Conservation (phyloP, 2,113 vertebrate species). For the Garra rufa region DNA sequence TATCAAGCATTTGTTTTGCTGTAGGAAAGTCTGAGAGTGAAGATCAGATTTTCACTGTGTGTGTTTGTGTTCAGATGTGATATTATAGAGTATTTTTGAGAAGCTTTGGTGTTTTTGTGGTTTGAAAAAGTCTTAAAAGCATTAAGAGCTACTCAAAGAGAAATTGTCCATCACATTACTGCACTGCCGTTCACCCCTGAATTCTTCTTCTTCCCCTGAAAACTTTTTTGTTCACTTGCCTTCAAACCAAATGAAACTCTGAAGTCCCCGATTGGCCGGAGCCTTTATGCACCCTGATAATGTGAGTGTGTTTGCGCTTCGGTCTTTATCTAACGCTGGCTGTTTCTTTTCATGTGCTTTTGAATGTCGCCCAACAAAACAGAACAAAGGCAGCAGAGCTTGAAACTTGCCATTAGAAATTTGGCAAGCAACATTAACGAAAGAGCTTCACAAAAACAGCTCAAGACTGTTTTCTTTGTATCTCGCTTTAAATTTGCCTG, state of each 20-base stretch:
- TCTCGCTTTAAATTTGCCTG: neutral
- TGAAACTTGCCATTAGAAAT: neutral
- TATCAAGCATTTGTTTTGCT: neutral
- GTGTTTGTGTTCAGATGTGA: neutral
- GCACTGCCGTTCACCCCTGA: neutral
- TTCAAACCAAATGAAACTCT: neutral
- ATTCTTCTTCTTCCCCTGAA: neutral
- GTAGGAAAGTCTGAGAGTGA: neutral
- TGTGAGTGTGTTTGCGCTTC: neutral
- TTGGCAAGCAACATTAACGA: neutral
- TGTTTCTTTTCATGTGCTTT: constrained; percentile 27
- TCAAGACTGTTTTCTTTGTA: neutral
- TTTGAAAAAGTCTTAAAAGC: neutral
- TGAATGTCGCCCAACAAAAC: neutral
- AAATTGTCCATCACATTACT: neutral
- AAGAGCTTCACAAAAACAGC: constrained; percentile 10
- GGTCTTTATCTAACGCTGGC: neutral
- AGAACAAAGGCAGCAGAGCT: neutral
- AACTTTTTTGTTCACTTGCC: neutral
- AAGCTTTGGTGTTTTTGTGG: neutral
- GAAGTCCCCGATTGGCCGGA: neutral
- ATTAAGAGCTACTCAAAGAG: neutral
- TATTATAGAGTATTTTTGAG: neutral
- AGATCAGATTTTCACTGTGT: neutral
- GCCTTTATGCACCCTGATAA: neutral